A percentile compares a stretch with the other conserved stretches of the same genome.
phyloP scores from a whole-genome alignment of 1,140 invertebrate species.

The Drosophila repletoides region DNA sequence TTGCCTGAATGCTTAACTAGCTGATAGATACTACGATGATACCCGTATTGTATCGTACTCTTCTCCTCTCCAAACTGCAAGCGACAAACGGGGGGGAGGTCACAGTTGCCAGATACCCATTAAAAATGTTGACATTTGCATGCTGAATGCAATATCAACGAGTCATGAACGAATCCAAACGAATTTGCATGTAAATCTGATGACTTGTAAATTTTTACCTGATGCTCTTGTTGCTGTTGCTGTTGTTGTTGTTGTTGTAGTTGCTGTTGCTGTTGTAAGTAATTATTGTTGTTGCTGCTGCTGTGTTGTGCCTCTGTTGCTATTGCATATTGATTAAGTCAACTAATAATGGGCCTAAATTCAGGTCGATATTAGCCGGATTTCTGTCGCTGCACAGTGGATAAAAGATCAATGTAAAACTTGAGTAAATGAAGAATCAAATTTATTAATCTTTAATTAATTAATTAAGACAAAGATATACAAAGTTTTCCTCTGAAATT shows the following conservation, averaged over 20 bases:
- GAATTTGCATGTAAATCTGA: constrained; percentile 53
- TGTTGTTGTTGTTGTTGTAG: neutral
- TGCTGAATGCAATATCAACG: constrained; percentile 64
- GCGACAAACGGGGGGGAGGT: neutral
- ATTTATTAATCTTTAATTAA: too few species aligned
- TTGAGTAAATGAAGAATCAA: too few species aligned
- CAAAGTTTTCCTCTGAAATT: too few species aligned
- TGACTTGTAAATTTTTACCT: neutral
- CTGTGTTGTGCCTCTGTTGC: too few species aligned
- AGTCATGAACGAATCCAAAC: constrained; percentile 55
- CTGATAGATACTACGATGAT: constrained; percentile 26
- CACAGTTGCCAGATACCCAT: neutral
- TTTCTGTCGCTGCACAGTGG: constrained; percentile 60
- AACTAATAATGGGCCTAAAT: constrained; percentile 19
- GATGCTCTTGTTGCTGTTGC: neutral
- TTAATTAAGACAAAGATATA: too few species aligned
- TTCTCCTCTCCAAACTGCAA: too few species aligned
- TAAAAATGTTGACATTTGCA: constrained; percentile 72
- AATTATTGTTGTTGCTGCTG: constrained; percentile 9
- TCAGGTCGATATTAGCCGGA: constrained; percentile 41
- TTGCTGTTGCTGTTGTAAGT: constrained; percentile 5
- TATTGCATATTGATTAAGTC: constrained; percentile 33
- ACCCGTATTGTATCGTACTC: constrained; percentile 1
- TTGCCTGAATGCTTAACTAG: constrained; percentile 38
- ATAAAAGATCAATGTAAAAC: too few species aligned